Evolutionary conservation across 2,888 invertebrate species (phyloP).

Genomic region (Selenia dentaria): DNA sequence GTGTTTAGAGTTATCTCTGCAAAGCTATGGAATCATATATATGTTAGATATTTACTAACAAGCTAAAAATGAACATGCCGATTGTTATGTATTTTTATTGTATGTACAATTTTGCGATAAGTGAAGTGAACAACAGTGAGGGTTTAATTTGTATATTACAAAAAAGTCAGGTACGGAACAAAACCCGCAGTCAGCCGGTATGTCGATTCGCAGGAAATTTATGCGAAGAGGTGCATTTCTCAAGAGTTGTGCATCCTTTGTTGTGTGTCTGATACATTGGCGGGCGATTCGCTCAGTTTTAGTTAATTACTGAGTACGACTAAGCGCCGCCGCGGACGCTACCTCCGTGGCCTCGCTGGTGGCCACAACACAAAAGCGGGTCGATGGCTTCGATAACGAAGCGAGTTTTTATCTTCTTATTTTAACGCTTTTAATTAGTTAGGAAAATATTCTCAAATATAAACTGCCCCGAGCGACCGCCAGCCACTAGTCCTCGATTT

Average conservation of each 20-base stretch:
- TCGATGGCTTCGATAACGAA: conserved; percentile 83
- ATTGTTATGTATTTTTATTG: too few relatives aligned
- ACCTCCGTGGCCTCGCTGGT: conserved; percentile 47
- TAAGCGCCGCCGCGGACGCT: conserved; percentile 58
- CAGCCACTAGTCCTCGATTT: conserved; percentile 56
- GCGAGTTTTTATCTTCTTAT: conserved; percentile 80
- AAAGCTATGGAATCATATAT: too few relatives aligned
- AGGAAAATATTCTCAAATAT: conserved; percentile 84
- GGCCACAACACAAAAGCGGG: conserved; percentile 80
- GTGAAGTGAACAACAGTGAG: too few relatives aligned
- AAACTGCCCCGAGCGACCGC: conserved; percentile 67
- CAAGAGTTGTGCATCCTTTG: conserved; percentile 58
- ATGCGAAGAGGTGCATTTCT: conserved; percentile 60
- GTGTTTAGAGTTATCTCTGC: too few relatives aligned
- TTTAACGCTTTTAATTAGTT: conserved; percentile 84
- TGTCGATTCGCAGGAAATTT: conserved; percentile 40
- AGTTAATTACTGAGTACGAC: conserved; percentile 78
- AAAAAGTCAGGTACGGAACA: too few relatives aligned
- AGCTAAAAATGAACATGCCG: too few relatives aligned
- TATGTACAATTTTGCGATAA: too few relatives aligned
- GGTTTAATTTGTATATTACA: too few relatives aligned
- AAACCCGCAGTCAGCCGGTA: too few relatives aligned
- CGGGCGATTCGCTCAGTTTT: conserved; percentile 61
- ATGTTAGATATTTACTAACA: too few relatives aligned
- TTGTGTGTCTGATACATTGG: conserved; percentile 51